phyloP scores from a whole-genome alignment of 2,888 invertebrate genomes.

The Philopedon plagiatum region DNA sequence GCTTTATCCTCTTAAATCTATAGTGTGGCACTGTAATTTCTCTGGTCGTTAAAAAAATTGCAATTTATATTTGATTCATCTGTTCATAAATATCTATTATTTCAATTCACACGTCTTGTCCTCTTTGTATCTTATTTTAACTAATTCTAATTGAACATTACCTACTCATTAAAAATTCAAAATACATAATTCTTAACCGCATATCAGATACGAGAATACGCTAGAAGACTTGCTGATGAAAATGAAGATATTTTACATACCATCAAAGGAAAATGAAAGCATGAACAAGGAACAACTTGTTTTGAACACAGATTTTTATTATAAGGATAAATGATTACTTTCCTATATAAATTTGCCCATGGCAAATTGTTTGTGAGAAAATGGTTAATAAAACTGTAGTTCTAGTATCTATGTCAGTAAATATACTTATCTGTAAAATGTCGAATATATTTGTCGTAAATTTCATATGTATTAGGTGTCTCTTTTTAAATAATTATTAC shows the following conservation, averaged over 20 bases:
- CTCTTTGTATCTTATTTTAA: too few relatives aligned
- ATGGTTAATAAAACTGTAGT: neutral
- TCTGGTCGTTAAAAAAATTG: too few relatives aligned
- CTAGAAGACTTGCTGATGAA: neutral
- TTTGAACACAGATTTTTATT: constrained; percentile 3
- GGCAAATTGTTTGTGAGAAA: constrained; percentile 14
- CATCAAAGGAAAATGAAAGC: constrained; percentile 20
- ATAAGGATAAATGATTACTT: neutral
- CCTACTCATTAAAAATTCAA: too few relatives aligned
- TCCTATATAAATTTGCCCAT: neutral
- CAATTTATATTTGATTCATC: too few relatives aligned
- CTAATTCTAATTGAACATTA: too few relatives aligned
- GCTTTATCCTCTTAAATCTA: too few relatives aligned
- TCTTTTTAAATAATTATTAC: too few relatives aligned
- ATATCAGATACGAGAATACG: constrained; percentile 26
- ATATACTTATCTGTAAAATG: neutral
- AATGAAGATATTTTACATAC: constrained; percentile 22
- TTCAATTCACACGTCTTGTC: too few relatives aligned
- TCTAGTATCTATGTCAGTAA: neutral
- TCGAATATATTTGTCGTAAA: neutral
- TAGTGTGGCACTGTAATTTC: too few relatives aligned
- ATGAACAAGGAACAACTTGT: neutral
- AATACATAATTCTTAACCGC: neutral
- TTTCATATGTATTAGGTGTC: too few relatives aligned
- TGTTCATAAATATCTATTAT: too few relatives aligned